Conservation (phyloP, 2,113 vertebrate species). For the Todiramphus chloris region DNA sequence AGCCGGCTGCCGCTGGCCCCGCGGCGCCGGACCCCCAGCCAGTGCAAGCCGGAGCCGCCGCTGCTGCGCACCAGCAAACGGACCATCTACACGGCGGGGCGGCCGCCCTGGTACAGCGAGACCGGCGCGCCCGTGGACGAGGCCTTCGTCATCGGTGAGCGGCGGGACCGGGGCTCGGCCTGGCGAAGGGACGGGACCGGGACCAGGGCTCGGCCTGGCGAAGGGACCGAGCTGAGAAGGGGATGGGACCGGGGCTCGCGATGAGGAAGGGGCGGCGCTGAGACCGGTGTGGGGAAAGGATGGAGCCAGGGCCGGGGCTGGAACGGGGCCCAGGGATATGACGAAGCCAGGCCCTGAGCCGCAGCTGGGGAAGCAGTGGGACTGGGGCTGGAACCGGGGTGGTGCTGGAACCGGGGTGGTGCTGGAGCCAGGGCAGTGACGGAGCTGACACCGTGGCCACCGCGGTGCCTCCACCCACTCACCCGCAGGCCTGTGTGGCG, state of each 20-base stretch:
- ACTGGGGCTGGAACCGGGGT: background rate
- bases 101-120: conserved; percentile 91
- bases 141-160: conserved; percentile 88
- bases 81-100: conserved; percentile 88
- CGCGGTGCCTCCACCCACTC: background rate
- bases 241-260: background rate
- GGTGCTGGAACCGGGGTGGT: background rate
- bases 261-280: background rate
- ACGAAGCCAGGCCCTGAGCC: background rate
- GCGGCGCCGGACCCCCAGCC: conserved; percentile 81
- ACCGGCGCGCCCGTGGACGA: conserved; percentile 89
- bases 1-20: conserved; percentile 75
- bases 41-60: conserved; percentile 83
- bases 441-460: background rate
- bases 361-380: background rate
- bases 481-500: conserved; percentile 84
- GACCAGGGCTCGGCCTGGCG: no score
- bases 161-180: background rate
- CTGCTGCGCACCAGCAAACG: conserved; percentile 85
- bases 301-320: background rate
- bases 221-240: no score
- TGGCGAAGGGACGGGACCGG: no score
- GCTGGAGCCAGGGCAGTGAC: background rate
- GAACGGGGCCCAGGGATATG: no score
- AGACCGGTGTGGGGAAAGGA: background rate